These are phyloP conservation scores for Clupea harengus DNA, from an alignment of 2,113 vertebrate genomes.

Conservation along the genomic window DNA sequence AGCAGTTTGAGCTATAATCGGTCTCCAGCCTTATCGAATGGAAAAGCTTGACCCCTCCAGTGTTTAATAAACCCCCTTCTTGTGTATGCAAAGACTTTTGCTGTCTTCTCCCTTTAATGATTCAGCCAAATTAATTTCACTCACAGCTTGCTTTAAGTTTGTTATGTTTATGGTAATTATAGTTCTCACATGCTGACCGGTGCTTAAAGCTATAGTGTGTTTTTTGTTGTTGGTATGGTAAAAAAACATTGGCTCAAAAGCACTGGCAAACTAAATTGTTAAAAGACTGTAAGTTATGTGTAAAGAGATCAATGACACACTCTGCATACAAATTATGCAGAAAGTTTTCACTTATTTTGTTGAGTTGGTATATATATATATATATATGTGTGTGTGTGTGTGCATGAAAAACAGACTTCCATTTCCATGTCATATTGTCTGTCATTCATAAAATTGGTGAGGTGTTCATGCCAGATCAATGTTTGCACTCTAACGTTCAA, in stretches of 20 bases:
- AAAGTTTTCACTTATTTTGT: too few species aligned
- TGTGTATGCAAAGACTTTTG: conserved; percentile 11
- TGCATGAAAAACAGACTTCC: too few species aligned
- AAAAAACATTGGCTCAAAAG: neutral
- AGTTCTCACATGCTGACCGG: conserved; percentile 14
- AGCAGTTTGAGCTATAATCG: neutral
- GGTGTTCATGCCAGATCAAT: neutral
- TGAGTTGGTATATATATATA: neutral
- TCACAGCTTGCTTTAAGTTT: conserved; percentile 33
- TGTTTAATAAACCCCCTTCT: conserved; percentile 3
- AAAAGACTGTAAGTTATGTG: neutral
- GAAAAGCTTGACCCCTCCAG: neutral
- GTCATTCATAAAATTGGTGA: neutral
- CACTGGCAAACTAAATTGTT: neutral
- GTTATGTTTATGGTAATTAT: conserved; percentile 48
- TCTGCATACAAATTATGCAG: too few species aligned
- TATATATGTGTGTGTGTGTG: too few species aligned
- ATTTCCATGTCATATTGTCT: neutral
- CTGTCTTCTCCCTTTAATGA: conserved; percentile 37
- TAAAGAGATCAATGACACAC: too few species aligned
- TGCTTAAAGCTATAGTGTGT: neutral
- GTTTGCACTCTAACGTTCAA: neutral
- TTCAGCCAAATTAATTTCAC: conserved; percentile 53
- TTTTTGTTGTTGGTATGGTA: neutral
- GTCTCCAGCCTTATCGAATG: neutral